Conservation (phyloP, 2,113 vertebrate species). For the Chaetura pelagica region DNA sequence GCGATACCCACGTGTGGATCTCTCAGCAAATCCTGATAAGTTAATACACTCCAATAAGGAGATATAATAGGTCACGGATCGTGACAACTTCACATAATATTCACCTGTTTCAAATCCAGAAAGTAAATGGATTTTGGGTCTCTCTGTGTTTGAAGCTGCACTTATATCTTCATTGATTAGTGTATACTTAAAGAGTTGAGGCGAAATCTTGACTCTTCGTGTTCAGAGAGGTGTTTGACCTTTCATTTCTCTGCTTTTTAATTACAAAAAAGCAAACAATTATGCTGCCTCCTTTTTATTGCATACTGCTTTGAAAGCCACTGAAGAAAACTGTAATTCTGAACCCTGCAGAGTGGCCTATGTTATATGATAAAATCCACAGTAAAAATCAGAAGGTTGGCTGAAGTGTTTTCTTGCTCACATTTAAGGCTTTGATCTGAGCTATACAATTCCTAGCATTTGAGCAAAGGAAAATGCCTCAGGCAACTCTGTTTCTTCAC, state of each 20-base stretch:
- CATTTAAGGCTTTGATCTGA: not conserved
- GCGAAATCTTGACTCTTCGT: not conserved
- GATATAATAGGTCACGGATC: no score
- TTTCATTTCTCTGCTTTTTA: not conserved
- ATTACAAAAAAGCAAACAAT: not conserved
- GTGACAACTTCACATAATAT: not conserved
- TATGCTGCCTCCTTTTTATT: not conserved
- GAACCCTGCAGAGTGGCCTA: not conserved
- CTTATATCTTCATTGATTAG: not conserved
- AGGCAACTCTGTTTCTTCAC: not conserved
- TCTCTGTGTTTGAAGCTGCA: not conserved
- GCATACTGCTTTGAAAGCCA: not conserved
- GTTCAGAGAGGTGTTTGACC: not conserved
- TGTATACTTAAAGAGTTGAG: not conserved
- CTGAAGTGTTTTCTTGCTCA: not conserved
- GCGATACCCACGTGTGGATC: no score
- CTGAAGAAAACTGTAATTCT: not conserved
- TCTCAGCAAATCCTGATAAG: no score
- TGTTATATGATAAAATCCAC: not conserved
- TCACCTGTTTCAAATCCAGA: not conserved
- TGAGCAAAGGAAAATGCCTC: not conserved
- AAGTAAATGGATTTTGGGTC: not conserved
- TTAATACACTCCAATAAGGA: no score
- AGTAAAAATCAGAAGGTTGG: not conserved
- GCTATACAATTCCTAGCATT: not conserved